Percentiles rank a stretch among this genome's conserved stretches.
phyloP scores from a whole-genome alignment of 2,113 vertebrate genomes.

The Perca fluviatilis region DNA sequence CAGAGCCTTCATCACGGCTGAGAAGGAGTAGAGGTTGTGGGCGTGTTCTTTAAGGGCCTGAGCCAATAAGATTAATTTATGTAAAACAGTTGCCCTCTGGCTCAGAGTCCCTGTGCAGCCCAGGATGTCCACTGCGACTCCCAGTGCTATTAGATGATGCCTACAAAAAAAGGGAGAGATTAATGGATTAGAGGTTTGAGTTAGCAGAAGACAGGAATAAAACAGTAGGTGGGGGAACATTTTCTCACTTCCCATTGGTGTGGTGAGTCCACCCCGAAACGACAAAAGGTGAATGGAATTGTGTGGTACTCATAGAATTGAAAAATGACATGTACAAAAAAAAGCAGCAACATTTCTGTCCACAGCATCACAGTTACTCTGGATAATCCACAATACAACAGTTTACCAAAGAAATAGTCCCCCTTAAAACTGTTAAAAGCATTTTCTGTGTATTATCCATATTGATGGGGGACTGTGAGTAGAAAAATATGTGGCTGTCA shows the following conservation, averaged over 20 bases:
- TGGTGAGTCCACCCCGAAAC: neutral
- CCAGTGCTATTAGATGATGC: slow-evolving; percentile 87
- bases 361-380: neutral
- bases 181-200: neutral
- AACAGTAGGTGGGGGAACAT: neutral
- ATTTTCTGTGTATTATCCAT: neutral
- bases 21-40: slow-evolving; percentile 89
- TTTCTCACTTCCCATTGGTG: neutral
- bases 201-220: neutral
- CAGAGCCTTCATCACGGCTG: slow-evolving; percentile 91
- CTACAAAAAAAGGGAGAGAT: slow-evolving; percentile 71
- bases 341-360: neutral
- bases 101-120: slow-evolving; percentile 88
- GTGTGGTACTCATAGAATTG: neutral
- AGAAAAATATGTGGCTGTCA: neutral
- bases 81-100: slow-evolving; percentile 85
- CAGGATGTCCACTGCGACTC: slow-evolving; percentile 89
- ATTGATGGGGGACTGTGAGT: neutral
- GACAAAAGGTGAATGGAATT: neutral
- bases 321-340: neutral
- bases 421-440: neutral
- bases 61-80: slow-evolving; percentile 87
- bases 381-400: neutral
- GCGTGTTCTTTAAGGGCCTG: slow-evolving; percentile 82
- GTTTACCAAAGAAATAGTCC: neutral